Base-by-base conservation (phyloP, 2,797 vertebrate genomes). In the Choloepus didactylus region DNA sequence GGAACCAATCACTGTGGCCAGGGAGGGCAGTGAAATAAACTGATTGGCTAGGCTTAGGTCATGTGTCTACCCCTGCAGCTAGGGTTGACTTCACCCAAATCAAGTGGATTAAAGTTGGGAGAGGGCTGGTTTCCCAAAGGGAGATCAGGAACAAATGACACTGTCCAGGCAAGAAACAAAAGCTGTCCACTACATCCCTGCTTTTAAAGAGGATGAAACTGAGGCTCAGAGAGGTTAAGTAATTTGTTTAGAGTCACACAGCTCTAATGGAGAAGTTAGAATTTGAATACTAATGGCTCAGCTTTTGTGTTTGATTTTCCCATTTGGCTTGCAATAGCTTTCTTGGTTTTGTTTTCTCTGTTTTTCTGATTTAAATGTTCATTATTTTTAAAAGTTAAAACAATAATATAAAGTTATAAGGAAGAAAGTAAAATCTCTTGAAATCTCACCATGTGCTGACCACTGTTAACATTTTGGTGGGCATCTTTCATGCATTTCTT, bases 281-380 rank as follows among this genome's bases (percentile, higher is more conserved):
- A 80, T 80, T 19, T 73, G 25, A 67, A 75, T 44, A 49, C 38
- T 11, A 41, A 56, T 54, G 16, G 41, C 64, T 59, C 46, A 72
- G 46, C 4, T 59, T 91, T 82, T 77, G 6, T 83, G 41, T n/a
- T 41, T 72, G 14, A 21, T 77, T 91, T 87, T 79, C 70, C 21
- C 27, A 23, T 59, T 60, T 77, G 70, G 46, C n/a, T 88, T 59
- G 25, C 46, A 62, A 38, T 31, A 46, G 5, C 76, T 69, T 87
- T 38, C 35, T 82, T 54, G 51, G 4, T 81, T 89, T 76, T 64
- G 16, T 81, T 88, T 87, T 49, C 11, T 23, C 31, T 15, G 41
- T 5, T 86, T 82, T 41, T 29, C 60, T 76, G 16, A 70, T 91
- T 86, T 64, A 91, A 87, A 91, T 59, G 46, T 44, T 81, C 60